Base-by-base conservation (phyloP, 1,140 invertebrate species). In the Drosophila pachea region DNA sequence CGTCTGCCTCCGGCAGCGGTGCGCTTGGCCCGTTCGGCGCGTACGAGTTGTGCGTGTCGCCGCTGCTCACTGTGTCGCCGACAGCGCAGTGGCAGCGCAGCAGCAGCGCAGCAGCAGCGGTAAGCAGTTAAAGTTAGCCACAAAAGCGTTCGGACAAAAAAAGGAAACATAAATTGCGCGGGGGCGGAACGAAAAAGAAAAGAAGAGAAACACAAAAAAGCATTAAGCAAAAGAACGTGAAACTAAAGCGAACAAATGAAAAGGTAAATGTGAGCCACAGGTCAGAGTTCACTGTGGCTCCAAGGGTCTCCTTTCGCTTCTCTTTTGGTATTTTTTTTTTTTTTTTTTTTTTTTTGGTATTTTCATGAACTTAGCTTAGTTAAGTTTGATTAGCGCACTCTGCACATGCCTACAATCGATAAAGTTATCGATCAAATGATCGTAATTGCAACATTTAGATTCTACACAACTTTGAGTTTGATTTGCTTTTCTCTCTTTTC, bases 381-480 rank as follows among this genome's bases (percentile, higher is more conserved):
- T 49, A 32, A 33, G 52, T 61, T 67, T 66, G 63, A 56, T 67
- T 68, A 62, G 50, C 52, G 33, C 59, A 29, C 48, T 42, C 36
- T 53, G 47, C 29, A 36, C 29, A 48, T 64, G 52, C 45, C 53
- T 50, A 63, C 48, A 59, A 38, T 62, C 65, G 65, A 68, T 67
- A 32, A 16, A 53, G 49, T 59, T 43, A 60, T 67, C 48, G 53
- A 33, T 67, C 59, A 36, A 6, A 12, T n/a, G 40, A 65, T 55
- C 54, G 42, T 52, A 55, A 60, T 50, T 66, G 36, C 55, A 59
- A 59, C 53, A 58, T 72, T 67, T 82, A 62, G 67, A 78, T 63
- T 76, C 79, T 84, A 84, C 79, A 84, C 76, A 84, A 84, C 79
- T 84, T 84, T 84, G 69, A 84, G 79, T 84, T 78, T 84, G 56